Evolutionary conservation across 2,797 vertebrate genomes (phyloP), one percentile per base, ranked within the genome.

Genomic region (Ambastaia sidthimunki): DNA sequence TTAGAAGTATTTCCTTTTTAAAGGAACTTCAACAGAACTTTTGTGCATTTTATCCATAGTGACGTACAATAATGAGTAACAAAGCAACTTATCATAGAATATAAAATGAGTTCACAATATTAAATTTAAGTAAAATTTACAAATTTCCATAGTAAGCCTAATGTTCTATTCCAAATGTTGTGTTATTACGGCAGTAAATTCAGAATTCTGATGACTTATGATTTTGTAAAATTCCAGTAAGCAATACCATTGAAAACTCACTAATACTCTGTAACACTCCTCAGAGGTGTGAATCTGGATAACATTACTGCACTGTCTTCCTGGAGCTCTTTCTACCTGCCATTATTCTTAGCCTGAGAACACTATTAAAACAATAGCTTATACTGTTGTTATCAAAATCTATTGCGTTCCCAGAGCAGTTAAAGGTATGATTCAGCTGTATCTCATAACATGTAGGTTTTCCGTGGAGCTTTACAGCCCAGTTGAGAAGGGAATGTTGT

Each of bases 331-430:
- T 71, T 84, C 59, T 65, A 48, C 7, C 13, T 28, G 12, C 21
- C 21, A 52, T 67, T 73, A 68, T 10, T 23, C 31, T 62, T 55
- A 47, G 44, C 16, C 69, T n/a, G 60, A 54, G 62, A 13, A 15
- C 12, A 67, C 48, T 66, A 7, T 75, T 55, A 71, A 82, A 67
- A 62, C 57, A 52, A 25, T 18, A 68, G 63, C 48, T 75, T 62
- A 60, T 50, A 13, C 31, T 68, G 70, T 19, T 37, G 37, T 41
- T 62, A 55, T 54, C 50, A 52, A 28, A 54, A 68, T 21, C 50
- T 65, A n/a, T 2, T 19, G n/a, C 11, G 25, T 50, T 73, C 62
- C 74, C 62, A 68, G 25, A 67, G n/a, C 2, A 31, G 70, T 72
- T 37, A 25, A 19, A 16, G 60, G 71, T 60, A 60, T n/a, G 34